These are phyloP conservation scores for Setophaga petechia DNA, from an alignment of 2,113 vertebrate genomes.

Conservation along the genomic window DNA sequence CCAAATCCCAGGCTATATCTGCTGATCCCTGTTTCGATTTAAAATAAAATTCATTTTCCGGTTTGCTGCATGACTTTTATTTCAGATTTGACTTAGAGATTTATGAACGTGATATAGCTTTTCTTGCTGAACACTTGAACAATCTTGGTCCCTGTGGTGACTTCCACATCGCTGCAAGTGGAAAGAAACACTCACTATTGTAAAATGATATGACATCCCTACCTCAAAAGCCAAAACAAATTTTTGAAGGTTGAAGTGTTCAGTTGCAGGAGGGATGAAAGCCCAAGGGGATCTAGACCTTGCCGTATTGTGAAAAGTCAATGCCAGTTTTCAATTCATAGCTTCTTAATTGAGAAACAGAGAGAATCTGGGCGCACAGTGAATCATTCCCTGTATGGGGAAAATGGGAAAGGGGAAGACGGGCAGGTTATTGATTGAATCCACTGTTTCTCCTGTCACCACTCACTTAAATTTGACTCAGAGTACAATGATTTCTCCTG, in stretches of 20 bases:
- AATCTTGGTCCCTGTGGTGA: constrained; percentile 35
- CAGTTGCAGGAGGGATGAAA: not conserved
- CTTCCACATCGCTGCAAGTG: constrained; percentile 17
- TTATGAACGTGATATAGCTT: constrained; percentile 60
- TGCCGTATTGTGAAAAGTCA: not conserved
- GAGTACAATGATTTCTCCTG: not conserved
- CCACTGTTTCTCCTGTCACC: not conserved
- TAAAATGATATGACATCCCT: not conserved
- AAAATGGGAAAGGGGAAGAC: not conserved
- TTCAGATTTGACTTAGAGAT: constrained; percentile 70
- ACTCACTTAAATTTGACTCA: not conserved
- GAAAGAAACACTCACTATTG: not conserved
- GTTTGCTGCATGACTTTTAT: constrained; percentile 69
- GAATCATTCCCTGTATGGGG: not conserved
- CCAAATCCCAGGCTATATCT: constrained; percentile 70
- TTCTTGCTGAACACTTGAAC: constrained; percentile 54
- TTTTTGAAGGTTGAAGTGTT: constrained; percentile 20
- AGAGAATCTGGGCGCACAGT: not conserved
- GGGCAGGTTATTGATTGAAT: not conserved
- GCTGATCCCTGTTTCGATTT: constrained; percentile 70
- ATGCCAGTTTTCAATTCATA: not conserved
- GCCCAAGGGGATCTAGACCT: not conserved
- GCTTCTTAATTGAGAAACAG: not conserved
- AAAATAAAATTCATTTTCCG: constrained; percentile 76
- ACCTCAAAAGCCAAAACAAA: constrained; percentile 40